These are phyloP conservation scores for Cheilosia urbana DNA, from an alignment of 2,888 invertebrate genomes.

Conservation along the genomic window DNA sequence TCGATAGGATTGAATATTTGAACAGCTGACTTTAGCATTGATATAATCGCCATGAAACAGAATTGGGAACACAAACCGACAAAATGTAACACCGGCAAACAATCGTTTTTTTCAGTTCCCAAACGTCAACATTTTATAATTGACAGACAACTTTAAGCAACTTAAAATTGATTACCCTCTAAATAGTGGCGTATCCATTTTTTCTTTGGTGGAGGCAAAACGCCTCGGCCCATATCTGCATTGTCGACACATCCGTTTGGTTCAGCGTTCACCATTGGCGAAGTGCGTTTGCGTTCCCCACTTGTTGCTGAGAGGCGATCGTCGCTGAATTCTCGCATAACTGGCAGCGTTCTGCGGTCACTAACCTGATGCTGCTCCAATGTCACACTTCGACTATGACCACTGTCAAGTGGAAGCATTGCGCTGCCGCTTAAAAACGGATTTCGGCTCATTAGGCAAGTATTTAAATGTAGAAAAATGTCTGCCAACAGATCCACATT, in stretches of 20 bases:
- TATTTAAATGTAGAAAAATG: slow-evolving; percentile 66
- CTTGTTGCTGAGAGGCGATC: not conserved
- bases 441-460: slow-evolving; percentile 47
- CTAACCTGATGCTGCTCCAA: slow-evolving; percentile 28
- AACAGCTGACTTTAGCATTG: too few species aligned
- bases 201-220: slow-evolving; percentile 88
- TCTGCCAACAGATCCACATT: slow-evolving; percentile 68
- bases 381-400: slow-evolving; percentile 7
- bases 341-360: slow-evolving; percentile 16
- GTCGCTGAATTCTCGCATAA: slow-evolving; percentile 6
- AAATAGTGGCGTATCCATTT: slow-evolving; percentile 85
- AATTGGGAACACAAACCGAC: too few species aligned
- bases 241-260: slow-evolving; percentile 34
- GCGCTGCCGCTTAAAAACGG: slow-evolving; percentile 42
- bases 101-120: not conserved
- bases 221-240: slow-evolving; percentile 4
- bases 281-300: slow-evolving; percentile 53
- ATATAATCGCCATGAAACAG: too few species aligned
- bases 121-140: not conserved
- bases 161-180: slow-evolving; percentile 76
- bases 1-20: too few species aligned
- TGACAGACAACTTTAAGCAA: not conserved
- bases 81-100: too few species aligned
- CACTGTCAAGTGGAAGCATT: slow-evolving; percentile 17
- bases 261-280: slow-evolving; percentile 34